Percentiles rank a stretch among this genome's conserved stretches.
Evolutionary conservation across 1,140 invertebrate genomes (phyloP).

Genomic region (Plutomurus gul): DNA sequence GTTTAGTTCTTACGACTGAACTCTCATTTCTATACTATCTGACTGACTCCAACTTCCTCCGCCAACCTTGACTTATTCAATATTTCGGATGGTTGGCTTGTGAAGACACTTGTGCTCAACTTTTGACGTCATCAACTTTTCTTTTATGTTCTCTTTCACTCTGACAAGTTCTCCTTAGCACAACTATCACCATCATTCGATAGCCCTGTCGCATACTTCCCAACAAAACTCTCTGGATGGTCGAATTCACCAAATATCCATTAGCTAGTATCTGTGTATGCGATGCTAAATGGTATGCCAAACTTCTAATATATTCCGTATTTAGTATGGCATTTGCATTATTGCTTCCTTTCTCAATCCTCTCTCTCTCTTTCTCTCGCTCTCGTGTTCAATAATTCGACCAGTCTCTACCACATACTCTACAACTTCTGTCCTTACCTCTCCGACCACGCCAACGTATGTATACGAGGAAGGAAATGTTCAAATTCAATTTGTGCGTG

Average conservation of each 20-base stretch:
- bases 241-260: too few relatives aligned
- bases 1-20: neutral
- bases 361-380: too few relatives aligned
- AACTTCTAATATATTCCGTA: too few relatives aligned
- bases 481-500: constrained; percentile 27
- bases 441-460: neutral
- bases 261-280: too few relatives aligned
- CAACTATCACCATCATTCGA: too few relatives aligned
- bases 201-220: neutral
- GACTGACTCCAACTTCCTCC: neutral
- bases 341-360: too few relatives aligned
- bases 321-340: too few relatives aligned
- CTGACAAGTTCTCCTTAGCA: too few relatives aligned
- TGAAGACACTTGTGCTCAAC: neutral
- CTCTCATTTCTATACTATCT: neutral
- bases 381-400: neutral
- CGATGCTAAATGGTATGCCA: too few relatives aligned
- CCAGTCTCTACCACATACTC: neutral
- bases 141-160: neutral
- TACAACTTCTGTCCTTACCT: neutral
- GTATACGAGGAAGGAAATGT: constrained; percentile 6
- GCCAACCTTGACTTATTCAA: constrained; percentile 8
- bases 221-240: too few relatives aligned
- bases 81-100: neutral
- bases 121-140: neutral